phyloP scores from a whole-genome alignment of 2,888 invertebrate species.

The Conops quadrifasciatus region DNA sequence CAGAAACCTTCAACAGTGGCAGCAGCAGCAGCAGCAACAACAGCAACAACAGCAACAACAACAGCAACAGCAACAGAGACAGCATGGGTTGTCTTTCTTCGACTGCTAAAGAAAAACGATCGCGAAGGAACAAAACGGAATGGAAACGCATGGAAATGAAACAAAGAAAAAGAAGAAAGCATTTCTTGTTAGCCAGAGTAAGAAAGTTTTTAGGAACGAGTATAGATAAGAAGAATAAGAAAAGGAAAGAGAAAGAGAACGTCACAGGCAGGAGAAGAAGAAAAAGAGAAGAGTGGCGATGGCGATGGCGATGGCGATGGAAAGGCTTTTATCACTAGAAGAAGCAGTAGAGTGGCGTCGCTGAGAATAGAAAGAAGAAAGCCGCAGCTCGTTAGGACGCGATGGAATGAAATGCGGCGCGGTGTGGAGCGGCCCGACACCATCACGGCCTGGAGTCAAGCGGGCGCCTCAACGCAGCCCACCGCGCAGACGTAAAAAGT shows the following conservation, averaged over 20 bases:
- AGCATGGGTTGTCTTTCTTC: neutral
- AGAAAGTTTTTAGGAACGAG: neutral
- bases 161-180: slow-evolving; percentile 40
- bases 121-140: slow-evolving; percentile 14
- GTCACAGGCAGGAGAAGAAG: slow-evolving; percentile 33
- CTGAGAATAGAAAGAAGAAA: too few species aligned
- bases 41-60: slow-evolving; percentile 25
- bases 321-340: too few species aligned
- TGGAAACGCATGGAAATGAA: slow-evolving; percentile 22
- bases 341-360: too few species aligned
- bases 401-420: neutral
- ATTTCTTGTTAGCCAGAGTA: slow-evolving; percentile 37
- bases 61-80: neutral
- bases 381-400: slow-evolving; percentile 8
- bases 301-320: slow-evolving; percentile 19
- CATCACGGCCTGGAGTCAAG: slow-evolving; percentile 52
- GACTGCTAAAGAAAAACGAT: neutral
- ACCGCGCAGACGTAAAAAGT: slow-evolving; percentile 62
- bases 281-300: slow-evolving; percentile 7
- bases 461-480: slow-evolving; percentile 59
- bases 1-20: neutral
- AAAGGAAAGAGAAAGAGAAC: slow-evolving; percentile 21
- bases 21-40: neutral
- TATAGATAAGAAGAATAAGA: slow-evolving; percentile 25
- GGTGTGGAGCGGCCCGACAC: neutral